These are phyloP conservation scores for Xerus rutilus DNA, from an alignment of 2,797 vertebrate species.

Conservation along the genomic window DNA sequence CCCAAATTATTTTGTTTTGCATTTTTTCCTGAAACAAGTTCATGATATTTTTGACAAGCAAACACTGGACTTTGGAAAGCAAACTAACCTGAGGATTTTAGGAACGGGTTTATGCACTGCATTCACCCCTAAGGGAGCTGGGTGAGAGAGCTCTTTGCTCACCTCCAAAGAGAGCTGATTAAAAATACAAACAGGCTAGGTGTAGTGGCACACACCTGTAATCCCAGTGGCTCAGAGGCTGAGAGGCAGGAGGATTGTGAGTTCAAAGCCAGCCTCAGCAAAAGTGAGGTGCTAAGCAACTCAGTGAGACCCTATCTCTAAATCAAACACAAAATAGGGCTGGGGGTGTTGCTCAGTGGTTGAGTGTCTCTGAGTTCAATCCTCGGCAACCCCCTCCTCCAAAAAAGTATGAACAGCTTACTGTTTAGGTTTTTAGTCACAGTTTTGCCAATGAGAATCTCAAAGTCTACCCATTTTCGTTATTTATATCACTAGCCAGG, in stretches of 20 bases:
- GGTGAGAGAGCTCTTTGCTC: neutral
- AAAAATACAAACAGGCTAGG: neutral
- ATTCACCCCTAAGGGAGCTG: neutral
- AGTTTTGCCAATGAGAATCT: neutral
- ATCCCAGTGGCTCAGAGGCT: no score
- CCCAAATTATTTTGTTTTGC: neutral
- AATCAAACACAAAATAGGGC: no score
- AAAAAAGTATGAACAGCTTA: no score
- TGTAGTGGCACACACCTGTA: no score
- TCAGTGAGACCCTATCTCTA: no score
- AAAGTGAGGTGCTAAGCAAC: no score
- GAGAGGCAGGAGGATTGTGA: no score
- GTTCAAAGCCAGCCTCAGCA: no score
- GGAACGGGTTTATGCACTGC: neutral
- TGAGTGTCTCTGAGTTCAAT: no score
- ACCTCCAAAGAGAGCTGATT: neutral
- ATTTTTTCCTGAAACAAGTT: slow-evolving; percentile 38
- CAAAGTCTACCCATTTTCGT: neutral
- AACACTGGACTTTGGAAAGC: neutral
- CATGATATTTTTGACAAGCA: neutral
- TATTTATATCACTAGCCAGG: neutral
- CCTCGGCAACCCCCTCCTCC: no score
- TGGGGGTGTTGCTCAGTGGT: no score
- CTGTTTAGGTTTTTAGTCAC: neutral
- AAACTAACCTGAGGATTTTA: neutral